Conservation (phyloP, 2,113 vertebrate genomes). For the Gymnorhina tibicen region DNA sequence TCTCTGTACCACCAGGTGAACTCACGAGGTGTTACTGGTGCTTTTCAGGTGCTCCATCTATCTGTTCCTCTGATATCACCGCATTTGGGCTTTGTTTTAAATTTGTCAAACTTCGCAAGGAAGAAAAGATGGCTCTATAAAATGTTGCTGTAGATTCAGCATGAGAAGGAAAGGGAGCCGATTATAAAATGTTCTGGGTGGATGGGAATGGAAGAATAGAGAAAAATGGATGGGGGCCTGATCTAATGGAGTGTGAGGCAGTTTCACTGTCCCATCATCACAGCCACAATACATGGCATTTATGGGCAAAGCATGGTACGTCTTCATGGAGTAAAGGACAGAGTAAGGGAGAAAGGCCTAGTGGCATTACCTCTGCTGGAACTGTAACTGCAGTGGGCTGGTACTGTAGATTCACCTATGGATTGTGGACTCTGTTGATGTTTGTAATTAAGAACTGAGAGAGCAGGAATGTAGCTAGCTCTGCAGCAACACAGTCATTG, state of each 20-base stretch:
- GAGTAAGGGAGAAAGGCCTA: neutral
- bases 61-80: neutral
- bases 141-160: neutral
- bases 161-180: neutral
- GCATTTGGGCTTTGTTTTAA: neutral
- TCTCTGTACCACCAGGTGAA: neutral
- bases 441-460: neutral
- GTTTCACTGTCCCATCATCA: neutral
- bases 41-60: neutral
- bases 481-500: neutral
- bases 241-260: neutral
- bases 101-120: neutral
- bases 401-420: neutral
- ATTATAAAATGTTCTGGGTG: neutral
- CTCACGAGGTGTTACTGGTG: neutral
- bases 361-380: neutral
- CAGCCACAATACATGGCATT: neutral
- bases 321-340: neutral
- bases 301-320: fast-evolving
- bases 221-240: neutral
- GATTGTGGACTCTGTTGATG: neutral
- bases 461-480: neutral
- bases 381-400: neutral
- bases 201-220: neutral
- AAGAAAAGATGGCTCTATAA: neutral